Conservation (phyloP, 2,113 vertebrate genomes). For the Nibea coibor region DNA sequence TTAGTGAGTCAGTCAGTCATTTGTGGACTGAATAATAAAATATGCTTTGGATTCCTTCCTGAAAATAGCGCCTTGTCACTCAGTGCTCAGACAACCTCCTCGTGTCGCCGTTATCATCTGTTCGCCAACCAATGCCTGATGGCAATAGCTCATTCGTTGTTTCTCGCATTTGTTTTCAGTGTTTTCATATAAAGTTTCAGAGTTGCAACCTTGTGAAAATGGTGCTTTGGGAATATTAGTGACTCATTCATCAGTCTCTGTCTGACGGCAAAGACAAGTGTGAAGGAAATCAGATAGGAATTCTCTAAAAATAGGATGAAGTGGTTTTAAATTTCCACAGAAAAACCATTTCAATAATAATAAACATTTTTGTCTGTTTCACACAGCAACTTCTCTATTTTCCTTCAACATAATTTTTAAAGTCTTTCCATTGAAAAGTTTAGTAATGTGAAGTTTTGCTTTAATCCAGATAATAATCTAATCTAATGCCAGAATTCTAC, state of each 20-base stretch:
- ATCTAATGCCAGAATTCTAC: background rate
- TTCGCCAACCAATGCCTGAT: constrained; percentile 39
- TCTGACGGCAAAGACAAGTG: constrained; percentile 6
- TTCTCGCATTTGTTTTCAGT: constrained; percentile 36
- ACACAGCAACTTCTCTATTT: background rate
- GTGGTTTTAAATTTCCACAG: background rate
- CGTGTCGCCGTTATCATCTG: constrained; percentile 56
- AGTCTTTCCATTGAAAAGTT: background rate
- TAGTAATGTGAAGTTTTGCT: background rate
- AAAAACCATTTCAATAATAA: background rate
- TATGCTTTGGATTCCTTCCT: constrained; percentile 43
- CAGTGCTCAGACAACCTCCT: constrained; percentile 44
- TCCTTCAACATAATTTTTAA: background rate
- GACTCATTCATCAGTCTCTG: constrained; percentile 5
- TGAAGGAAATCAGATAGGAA: constrained; percentile 10
- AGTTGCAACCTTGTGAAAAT: constrained; percentile 47
- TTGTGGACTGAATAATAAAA: constrained; percentile 50
- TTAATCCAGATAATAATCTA: no score
- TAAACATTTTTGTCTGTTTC: background rate
- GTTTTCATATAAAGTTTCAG: constrained; percentile 35
- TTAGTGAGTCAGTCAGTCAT: constrained; percentile 42
- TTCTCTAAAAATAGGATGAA: constrained; percentile 7
- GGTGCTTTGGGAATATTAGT: background rate
- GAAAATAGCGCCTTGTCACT: constrained; percentile 57
- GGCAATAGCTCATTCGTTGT: constrained; percentile 53